These are phyloP conservation scores for Lepus oiostolus DNA, from an alignment of 2,797 vertebrate species.

Conservation along the genomic window DNA sequence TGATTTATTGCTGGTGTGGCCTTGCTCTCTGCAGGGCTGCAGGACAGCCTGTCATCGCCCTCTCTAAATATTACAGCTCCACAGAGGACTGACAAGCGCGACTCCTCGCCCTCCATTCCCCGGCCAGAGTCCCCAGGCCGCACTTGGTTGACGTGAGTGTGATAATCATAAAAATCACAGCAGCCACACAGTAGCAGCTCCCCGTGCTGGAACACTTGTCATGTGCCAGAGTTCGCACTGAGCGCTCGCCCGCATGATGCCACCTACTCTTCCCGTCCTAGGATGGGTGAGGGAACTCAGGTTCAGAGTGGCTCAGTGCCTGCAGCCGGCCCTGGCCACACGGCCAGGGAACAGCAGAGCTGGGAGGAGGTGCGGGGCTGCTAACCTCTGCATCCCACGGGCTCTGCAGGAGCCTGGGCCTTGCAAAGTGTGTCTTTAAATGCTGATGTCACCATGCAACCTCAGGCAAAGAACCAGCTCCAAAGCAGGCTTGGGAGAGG, in stretches of 20 bases:
- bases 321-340: not conserved
- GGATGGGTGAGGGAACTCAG: not conserved
- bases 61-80: conserved; percentile 73
- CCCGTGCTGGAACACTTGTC: not conserved
- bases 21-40: conserved; percentile 65
- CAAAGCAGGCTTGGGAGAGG: not conserved
- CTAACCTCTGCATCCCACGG: not conserved
- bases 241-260: not conserved
- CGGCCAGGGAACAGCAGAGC: not conserved
- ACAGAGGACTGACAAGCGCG: conserved; percentile 60
- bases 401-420: not conserved
- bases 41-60: conserved; percentile 73
- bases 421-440: not conserved
- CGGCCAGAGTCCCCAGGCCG: conserved; percentile 65
- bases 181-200: not conserved
- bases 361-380: not conserved
- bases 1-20: conserved; percentile 70
- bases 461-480: not conserved
- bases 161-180: conserved; percentile 43
- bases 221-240: not conserved
- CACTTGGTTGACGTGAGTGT: not conserved
- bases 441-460: not conserved
- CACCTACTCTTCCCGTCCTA: not conserved
- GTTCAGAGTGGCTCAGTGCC: not conserved
- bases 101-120: conserved; percentile 69